Base-by-base conservation (phyloP, 2,888 invertebrate genomes). In the Myopa tessellatipennis region DNA sequence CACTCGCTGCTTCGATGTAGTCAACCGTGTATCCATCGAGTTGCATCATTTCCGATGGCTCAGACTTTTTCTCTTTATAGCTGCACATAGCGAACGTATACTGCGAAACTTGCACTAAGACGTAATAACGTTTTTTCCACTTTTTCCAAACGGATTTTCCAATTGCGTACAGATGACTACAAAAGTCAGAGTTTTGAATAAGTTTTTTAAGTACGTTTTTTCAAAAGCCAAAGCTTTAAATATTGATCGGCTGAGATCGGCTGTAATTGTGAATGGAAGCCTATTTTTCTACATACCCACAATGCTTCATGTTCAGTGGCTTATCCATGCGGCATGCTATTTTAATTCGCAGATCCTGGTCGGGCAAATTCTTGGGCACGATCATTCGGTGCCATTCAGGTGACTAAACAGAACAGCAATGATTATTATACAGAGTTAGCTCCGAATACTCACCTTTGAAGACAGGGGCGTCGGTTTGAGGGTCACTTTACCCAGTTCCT, bases 81-180 rank as follows among this genome's bases (percentile, higher is more conserved):
- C 98, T 98, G 91, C 99, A 99, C 94, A 99, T 96, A 67, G 99
- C 99, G 91, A 99, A 99, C 60, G 99, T 99, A 90, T 99, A 99
- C 91, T 99, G 99, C 80, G 98, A 98, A 67, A 99, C 98, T 92
- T 99, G 99, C 70, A 99, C 99, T 82, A 99, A 91, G 82, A 99
- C 98, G 92, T 96, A 98, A 90, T 99, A 99, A 77, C 99, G 92
- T 86, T 97, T 96, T 91, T 99, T 99, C 98, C 99, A 99, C 89
- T 99, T 99, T 87, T 99, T 98, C 99, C 99, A 99, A 3, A 98
- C 98, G 79, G 94, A 94, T 90, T 98, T 98, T 72, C 99, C 97
- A 85, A 96, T 93, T n/a, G 96, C 96, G 90, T 95, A 96, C 69
- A 97, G 91, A 88, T 96, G 94, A 6, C 95, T 95, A 65, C 12